Conservation (phyloP, 1,140 invertebrate genomes). For the Micrasema longulum region DNA sequence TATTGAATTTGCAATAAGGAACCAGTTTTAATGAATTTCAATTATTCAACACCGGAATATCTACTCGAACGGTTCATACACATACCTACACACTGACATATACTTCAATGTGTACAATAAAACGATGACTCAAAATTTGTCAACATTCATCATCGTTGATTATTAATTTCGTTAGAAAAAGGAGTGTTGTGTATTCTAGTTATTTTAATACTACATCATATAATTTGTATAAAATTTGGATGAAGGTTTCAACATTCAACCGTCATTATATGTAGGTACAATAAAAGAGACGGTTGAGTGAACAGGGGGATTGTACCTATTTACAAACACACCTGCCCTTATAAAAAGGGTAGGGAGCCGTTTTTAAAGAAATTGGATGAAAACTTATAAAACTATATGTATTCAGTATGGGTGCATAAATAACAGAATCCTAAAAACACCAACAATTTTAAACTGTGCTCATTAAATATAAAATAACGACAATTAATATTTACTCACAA, state of each 20-base stretch:
- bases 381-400: too few relatives aligned
- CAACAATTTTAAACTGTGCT: too few relatives aligned
- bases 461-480: not conserved
- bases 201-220: not conserved
- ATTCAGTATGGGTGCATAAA: not conserved
- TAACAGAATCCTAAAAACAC: not conserved
- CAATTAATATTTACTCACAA: conserved; percentile 65
- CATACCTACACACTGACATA: too few relatives aligned
- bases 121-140: conserved; percentile 14
- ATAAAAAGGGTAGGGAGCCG: not conserved
- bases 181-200: conserved; percentile 13
- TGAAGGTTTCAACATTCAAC: too few relatives aligned
- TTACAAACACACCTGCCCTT: conserved; percentile 14
- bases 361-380: too few relatives aligned
- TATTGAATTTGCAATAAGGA: too few relatives aligned
- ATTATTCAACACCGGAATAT: too few relatives aligned
- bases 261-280: not conserved
- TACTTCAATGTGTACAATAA: too few relatives aligned
- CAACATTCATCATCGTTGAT: conserved; percentile 17
- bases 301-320: conserved; percentile 3
- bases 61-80: too few relatives aligned
- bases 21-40: too few relatives aligned
- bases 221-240: too few relatives aligned
- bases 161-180: not conserved
- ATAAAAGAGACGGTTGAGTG: not conserved